A percentile compares a stretch with the other conserved stretches of the same genome.
Evolutionary conservation across 35 echinoderm and acorn worm species (phyloP).

Genomic region (Lytechinus pictus): DNA sequence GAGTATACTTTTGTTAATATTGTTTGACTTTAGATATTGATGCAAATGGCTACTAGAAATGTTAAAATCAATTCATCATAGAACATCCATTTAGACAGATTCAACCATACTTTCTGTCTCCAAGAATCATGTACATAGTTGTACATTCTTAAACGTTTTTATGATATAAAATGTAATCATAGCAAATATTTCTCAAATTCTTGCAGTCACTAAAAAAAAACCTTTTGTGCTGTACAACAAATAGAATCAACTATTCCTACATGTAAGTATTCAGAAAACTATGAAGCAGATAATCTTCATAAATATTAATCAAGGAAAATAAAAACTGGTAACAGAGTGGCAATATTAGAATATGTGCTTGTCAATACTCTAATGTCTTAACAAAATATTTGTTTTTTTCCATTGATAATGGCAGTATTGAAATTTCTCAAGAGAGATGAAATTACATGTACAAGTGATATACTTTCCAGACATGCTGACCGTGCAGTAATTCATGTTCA

Average conservation of each 20-base stretch:
- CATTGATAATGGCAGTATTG: neutral
- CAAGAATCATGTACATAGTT: neutral
- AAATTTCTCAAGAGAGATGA: neutral
- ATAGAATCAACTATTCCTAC: neutral
- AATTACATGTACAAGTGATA: neutral
- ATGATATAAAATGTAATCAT: neutral
- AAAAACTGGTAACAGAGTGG: neutral
- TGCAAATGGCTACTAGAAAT: neutral
- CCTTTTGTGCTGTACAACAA: neutral
- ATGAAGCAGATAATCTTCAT: neutral
- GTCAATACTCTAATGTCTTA: neutral
- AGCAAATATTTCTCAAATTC: neutral
- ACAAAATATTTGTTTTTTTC: neutral
- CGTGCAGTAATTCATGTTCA: neutral
- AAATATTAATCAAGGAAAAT: neutral
- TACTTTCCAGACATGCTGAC: neutral
- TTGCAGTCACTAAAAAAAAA: neutral
- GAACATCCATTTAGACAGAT: neutral
- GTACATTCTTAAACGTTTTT: too few species aligned
- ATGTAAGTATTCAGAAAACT: neutral
- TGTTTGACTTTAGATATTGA: too few species aligned
- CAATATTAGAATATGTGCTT: neutral
- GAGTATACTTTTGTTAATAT: too few species aligned
- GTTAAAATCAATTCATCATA: neutral
- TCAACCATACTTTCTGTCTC: neutral